Conservation (phyloP, 2,113 vertebrate genomes). For the Prinia subflava region DNA sequence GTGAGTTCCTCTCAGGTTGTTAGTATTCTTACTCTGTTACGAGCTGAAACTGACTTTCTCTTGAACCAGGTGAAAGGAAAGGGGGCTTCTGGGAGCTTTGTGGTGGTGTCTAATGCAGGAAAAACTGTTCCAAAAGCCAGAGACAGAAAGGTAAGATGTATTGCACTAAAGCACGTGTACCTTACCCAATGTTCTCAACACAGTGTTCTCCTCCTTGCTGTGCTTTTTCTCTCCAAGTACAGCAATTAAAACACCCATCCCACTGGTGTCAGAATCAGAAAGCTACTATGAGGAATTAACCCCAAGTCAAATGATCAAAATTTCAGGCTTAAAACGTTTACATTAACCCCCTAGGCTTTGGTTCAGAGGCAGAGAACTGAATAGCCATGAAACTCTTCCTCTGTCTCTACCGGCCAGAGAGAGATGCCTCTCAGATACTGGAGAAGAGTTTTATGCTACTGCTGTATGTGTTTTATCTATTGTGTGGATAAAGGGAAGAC, state of each 20-base stretch:
- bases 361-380: constrained; percentile 14
- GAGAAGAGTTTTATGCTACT: neutral
- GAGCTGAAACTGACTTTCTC: constrained; percentile 5
- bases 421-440: neutral
- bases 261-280: neutral
- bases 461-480: neutral
- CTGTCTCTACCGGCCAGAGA: neutral
- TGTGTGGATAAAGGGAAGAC: neutral
- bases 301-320: neutral
- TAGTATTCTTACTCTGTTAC: neutral
- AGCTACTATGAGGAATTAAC: neutral
- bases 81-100: constrained; percentile 93
- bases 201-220: neutral
- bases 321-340: neutral
- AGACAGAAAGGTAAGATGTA: constrained; percentile 80
- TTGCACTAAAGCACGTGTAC: neutral
- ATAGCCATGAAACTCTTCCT: neutral
- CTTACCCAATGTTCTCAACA: neutral
- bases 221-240: neutral
- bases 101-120: constrained; percentile 82
- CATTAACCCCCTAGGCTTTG: neutral
- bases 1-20: neutral
- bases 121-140: constrained; percentile 79
- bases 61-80: constrained; percentile 87
- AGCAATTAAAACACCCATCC: neutral